These are phyloP conservation scores for Mechanitis messenoides DNA, from an alignment of 2,888 invertebrate genomes.

Conservation along the genomic window DNA sequence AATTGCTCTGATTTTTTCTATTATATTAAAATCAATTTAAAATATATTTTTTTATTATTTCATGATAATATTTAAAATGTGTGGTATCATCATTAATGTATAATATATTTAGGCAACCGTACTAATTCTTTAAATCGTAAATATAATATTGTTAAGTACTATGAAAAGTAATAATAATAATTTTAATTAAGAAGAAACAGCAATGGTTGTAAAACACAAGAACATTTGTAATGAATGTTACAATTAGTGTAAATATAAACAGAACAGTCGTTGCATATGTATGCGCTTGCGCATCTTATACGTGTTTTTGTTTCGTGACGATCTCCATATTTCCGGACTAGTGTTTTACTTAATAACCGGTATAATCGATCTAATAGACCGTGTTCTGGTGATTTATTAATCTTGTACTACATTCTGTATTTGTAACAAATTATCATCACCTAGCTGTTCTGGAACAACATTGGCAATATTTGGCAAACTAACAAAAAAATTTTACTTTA, in stretches of 20 bases:
- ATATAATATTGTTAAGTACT: too few relatives aligned
- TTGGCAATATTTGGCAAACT: too few relatives aligned
- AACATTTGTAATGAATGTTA: background rate
- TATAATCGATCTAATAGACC: conserved; percentile 54
- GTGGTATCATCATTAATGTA: too few relatives aligned
- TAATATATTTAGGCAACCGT: too few relatives aligned
- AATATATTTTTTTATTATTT: too few relatives aligned
- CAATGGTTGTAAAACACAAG: background rate
- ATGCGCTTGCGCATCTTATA: background rate
- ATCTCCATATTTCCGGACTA: conserved; percentile 57
- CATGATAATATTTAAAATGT: too few relatives aligned
- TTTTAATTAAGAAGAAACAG: too few relatives aligned
- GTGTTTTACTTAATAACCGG: conserved; percentile 58
- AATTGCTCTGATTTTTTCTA: too few relatives aligned
- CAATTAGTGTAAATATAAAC: conserved; percentile 2
- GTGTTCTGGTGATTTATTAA: conserved; percentile 46
- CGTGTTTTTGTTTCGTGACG: conserved; percentile 40
- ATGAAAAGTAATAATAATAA: too few relatives aligned
- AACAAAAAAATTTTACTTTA: too few relatives aligned
- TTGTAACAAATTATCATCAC: conserved; percentile 6
- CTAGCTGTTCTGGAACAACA: background rate
- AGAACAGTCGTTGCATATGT: conserved; percentile 24
- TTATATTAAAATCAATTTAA: too few relatives aligned
- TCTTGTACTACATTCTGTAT: conserved; percentile 13
- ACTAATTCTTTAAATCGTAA: too few relatives aligned